Evolutionary conservation across 2,888 invertebrate genomes (phyloP).

Genomic region (Pristionchus maxplancki): DNA sequence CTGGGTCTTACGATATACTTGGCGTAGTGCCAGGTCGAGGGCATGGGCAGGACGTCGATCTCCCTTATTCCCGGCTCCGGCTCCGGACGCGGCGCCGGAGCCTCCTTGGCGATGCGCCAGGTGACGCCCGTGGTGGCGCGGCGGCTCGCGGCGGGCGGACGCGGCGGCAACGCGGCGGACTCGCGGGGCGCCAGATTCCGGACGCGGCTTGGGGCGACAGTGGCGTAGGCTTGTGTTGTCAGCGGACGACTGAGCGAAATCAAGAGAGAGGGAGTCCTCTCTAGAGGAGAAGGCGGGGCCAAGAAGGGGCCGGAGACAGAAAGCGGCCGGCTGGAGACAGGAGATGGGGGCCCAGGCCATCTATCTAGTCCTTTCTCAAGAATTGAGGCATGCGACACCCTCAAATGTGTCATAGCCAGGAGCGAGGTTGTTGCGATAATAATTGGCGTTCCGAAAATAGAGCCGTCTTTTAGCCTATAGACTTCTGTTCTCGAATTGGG

Average conservation of each 20-base stretch:
- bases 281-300: not conserved
- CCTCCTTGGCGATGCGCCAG: constrained; percentile 9
- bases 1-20: constrained; percentile 65
- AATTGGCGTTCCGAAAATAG: not conserved
- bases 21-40: constrained; percentile 67
- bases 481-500: not conserved
- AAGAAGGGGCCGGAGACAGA: not conserved
- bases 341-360: not conserved
- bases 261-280: constrained; percentile 11
- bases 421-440: not conserved
- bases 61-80: not conserved
- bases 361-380: not conserved
- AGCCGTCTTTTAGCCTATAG: too few relatives aligned
- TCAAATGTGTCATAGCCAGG: not conserved
- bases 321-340: not conserved
- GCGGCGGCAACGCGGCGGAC: not conserved
- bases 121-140: not conserved
- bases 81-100: not conserved
- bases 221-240: not conserved
- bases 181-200: not conserved
- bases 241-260: not conserved
- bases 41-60: constrained; percentile 55
- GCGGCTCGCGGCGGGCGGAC: not conserved
- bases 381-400: not conserved
- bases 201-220: not conserved